Evolutionary conservation across 2,888 invertebrate species (phyloP).

Genomic region (Hyles lineata): DNA sequence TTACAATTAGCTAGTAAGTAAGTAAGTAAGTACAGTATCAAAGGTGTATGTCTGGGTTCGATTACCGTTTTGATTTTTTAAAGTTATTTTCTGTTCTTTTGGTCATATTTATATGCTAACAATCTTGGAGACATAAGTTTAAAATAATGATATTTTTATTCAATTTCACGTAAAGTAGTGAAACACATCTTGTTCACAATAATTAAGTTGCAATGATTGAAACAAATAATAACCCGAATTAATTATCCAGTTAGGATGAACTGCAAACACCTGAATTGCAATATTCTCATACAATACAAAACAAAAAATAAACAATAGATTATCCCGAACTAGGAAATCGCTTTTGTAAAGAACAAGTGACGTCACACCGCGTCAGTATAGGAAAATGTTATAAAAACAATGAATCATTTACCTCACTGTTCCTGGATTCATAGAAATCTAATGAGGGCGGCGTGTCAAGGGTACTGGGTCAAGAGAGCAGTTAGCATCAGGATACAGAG

Average conservation of each 20-base stretch:
- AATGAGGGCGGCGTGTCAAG: slow-evolving; percentile 35
- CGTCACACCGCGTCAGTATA: slow-evolving; percentile 2
- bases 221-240: too few species aligned
- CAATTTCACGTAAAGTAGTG: too few species aligned
- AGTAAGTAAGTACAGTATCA: too few species aligned
- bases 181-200: too few species aligned
- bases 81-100: too few species aligned
- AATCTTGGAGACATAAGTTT: too few species aligned
- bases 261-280: not conserved
- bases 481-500: not conserved
- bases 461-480: slow-evolving; percentile 5
- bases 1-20: too few species aligned
- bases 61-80: too few species aligned
- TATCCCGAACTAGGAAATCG: not conserved
- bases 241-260: not conserved
- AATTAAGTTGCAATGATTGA: too few species aligned
- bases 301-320: not conserved
- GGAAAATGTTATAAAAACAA: slow-evolving; percentile 16
- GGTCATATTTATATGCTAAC: too few species aligned
- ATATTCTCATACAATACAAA: not conserved
- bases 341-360: not conserved
- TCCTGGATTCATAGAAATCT: slow-evolving; percentile 24
- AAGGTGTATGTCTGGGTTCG: too few species aligned
- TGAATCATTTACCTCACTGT: slow-evolving; percentile 19
- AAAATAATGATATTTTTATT: too few species aligned